Conservation (phyloP, 2,113 vertebrate genomes). For the Rhinoptilus africanus region DNA sequence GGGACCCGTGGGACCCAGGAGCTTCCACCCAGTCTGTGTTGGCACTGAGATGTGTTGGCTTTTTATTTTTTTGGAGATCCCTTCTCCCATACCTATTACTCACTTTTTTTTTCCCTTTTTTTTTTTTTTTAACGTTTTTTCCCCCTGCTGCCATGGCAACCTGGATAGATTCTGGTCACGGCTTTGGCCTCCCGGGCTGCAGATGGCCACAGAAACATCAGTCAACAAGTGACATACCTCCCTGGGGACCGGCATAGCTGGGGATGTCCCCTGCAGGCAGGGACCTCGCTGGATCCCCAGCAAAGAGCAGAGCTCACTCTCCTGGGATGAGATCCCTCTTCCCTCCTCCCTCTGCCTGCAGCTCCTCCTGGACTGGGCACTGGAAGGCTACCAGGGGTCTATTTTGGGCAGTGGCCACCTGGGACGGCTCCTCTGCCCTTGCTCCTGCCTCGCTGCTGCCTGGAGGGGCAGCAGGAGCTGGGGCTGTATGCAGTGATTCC, state of each 20-base stretch:
- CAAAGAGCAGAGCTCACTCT: background rate
- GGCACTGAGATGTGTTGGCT: background rate
- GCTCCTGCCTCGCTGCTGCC: background rate
- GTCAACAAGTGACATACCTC: background rate
- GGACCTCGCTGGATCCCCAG: background rate
- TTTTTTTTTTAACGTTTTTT: background rate
- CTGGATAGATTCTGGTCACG: slow-evolving; percentile 40
- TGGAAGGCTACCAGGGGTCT: background rate
- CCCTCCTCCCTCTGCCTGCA: background rate
- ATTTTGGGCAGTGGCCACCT: background rate
- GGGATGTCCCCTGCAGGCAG: background rate
- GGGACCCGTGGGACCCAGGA: background rate
- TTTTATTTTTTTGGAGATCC: background rate
- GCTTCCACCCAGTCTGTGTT: background rate
- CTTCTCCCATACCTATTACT: background rate
- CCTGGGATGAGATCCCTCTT: fast-evolving
- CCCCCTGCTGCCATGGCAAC: slow-evolving; percentile 68
- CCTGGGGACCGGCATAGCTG: background rate
- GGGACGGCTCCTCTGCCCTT: background rate
- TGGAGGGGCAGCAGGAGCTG: background rate
- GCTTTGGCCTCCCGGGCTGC: background rate
- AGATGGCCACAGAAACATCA: slow-evolving; percentile 8
- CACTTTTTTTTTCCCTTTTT: background rate
- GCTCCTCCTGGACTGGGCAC: background rate
- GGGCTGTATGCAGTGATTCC: background rate